Base-by-base conservation (phyloP, 2,888 invertebrate species). In the Lasioglossum pauxillum region DNA sequence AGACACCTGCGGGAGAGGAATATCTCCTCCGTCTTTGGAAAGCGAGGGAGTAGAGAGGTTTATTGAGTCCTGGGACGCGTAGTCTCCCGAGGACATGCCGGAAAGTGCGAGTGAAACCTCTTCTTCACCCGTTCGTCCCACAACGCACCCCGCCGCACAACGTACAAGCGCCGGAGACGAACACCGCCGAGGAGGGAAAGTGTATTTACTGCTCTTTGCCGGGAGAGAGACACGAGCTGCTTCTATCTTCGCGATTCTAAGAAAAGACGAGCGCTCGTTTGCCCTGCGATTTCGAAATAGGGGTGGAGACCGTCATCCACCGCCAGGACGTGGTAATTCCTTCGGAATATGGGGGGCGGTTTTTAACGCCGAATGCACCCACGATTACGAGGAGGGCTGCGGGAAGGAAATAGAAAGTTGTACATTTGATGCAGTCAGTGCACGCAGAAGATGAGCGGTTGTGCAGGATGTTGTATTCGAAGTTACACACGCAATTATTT, bases 61-160 rank as follows among this genome's bases (percentile, higher is more conserved):
- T 91, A 91, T 91, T 90, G 91, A 91, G 91, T 91, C 91, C 88
- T 91, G 90, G 90, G 87, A 91, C 90, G 86, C 91, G 90, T 90
- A 89, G 88, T 87, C 90, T 91, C 91, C 87, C 86, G 88, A 91
- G 91, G 91, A 91, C 90, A 90, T 86, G 86, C 88, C 82, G 87
- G 88, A 88, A 91, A 90, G 91, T 88, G 91, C 91, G 91, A 91
- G 90, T 86, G 91, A 91, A 91, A 91, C 88, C 91, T 88, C 84
- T 88, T 87, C 84, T 77, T 81, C 80, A 23, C 60, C 82, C 80
- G 78, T 81, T 78, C 87, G 72, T 46, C 75, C 78, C 74, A 71
- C 44, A 64, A 67, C 82, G 73, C 82, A 82, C 78, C 76, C 31
- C 1, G 67, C 35, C 35, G 38, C 38, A 69, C 64, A 38, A 71